Evolutionary conservation across 2,888 invertebrate species (phyloP).

Genomic region (Spodoptera picta): DNA sequence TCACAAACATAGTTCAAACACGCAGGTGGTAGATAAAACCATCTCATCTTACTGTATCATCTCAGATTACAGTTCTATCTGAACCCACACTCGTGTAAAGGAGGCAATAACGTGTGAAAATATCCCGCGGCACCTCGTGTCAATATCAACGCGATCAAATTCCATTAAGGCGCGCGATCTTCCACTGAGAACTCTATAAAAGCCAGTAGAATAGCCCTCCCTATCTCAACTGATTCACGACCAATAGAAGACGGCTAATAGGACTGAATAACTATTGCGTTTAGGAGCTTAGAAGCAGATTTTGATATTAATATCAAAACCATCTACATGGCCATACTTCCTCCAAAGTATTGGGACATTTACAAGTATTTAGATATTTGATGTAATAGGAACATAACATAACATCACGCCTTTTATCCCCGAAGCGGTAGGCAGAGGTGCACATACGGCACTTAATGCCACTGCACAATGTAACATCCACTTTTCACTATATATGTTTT

Average conservation of each 20-base stretch:
- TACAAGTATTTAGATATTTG: too few relatives aligned
- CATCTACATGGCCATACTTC: too few relatives aligned
- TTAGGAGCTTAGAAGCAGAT: conserved; percentile 30
- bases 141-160: conserved; percentile 71
- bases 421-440: too few relatives aligned
- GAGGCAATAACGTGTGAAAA: conserved; percentile 64
- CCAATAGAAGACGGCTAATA: conserved; percentile 49
- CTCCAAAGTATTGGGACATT: too few relatives aligned
- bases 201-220: conserved; percentile 49
- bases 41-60: conserved; percentile 40
- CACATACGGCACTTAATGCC: too few relatives aligned
- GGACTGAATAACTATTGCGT: conserved; percentile 45
- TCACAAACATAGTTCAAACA: too few relatives aligned
- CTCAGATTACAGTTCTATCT: conserved; percentile 41
- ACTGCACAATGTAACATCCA: too few relatives aligned
- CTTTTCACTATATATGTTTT: too few relatives aligned
- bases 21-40: conserved; percentile 10
- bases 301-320: not conserved
- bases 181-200: conserved; percentile 61
- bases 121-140: conserved; percentile 59
- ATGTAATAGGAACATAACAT: too few relatives aligned
- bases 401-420: too few relatives aligned
- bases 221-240: conserved; percentile 48
- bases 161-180: conserved; percentile 63
- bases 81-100: conserved; percentile 39